These are phyloP conservation scores for Drosophila algonquin DNA, from an alignment of 2,888 invertebrate genomes.

Conservation along the genomic window DNA sequence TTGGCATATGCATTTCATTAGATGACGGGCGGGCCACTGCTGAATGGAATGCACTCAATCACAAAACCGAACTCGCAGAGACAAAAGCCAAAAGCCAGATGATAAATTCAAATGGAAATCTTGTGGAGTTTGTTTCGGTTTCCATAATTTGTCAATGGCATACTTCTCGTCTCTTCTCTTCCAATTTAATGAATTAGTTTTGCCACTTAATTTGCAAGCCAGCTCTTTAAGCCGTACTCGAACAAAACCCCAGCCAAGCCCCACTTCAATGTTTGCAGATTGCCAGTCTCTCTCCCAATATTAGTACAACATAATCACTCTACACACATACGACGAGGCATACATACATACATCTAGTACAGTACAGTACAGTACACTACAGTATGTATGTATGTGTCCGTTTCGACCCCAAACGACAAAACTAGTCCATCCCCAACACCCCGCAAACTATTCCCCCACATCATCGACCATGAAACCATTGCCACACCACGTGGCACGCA, in stretches of 20 bases:
- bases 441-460: no score
- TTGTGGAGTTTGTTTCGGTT: not conserved
- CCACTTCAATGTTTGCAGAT: conserved; percentile 1
- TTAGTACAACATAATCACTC: conserved; percentile 7
- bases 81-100: conserved; percentile 3
- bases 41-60: conserved; percentile 29
- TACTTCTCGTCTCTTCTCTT: not conserved
- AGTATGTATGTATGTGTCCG: no score
- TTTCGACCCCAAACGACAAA: no score
- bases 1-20: conserved; percentile 31
- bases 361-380: no score
- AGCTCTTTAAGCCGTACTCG: not conserved
- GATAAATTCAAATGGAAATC: not conserved
- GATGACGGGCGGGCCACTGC: conserved; percentile 1
- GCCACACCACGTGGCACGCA: not conserved
- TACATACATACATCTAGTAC: no score
- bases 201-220: not conserved
- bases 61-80: conserved; percentile 15
- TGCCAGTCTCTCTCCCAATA: conserved; percentile 17
- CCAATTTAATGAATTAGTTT: conserved; percentile 9
- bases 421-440: not conserved
- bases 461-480: no score
- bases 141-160: conserved; percentile 1
- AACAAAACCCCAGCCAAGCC: not conserved
- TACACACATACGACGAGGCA: not conserved